A percentile compares a stretch with the other conserved stretches of the same genome.
These are phyloP conservation scores for Nomada lathburiana DNA, from an alignment of 2,888 invertebrate species.

Conservation along the genomic window DNA sequence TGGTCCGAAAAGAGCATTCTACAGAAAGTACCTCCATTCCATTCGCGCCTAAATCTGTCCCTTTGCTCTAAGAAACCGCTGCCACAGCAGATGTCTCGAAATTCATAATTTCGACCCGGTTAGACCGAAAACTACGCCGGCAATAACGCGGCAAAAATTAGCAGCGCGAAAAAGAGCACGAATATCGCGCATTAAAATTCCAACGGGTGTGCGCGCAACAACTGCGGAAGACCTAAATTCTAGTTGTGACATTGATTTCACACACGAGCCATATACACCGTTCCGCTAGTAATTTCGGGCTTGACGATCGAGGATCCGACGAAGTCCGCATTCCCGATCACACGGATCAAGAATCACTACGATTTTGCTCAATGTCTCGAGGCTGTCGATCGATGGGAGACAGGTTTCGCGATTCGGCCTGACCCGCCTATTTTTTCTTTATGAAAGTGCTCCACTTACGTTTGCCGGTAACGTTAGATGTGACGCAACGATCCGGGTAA, in stretches of 20 bases:
- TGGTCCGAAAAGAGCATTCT: no score
- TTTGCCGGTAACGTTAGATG: slow-evolving; percentile 63
- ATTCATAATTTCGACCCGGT: no score
- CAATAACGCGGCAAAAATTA: background rate
- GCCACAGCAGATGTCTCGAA: no score
- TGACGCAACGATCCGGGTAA: slow-evolving; percentile 62
- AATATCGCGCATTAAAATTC: slow-evolving; percentile 30
- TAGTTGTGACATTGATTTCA: slow-evolving; percentile 55
- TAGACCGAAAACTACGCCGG: background rate
- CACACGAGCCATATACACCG: slow-evolving; percentile 2
- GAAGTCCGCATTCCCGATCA: slow-evolving; percentile 43
- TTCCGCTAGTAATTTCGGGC: background rate
- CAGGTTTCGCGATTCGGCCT: slow-evolving; percentile 43
- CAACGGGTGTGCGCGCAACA: slow-evolving; percentile 2
- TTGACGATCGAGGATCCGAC: background rate
- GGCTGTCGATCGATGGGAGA: slow-evolving; percentile 53
- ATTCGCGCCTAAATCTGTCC: no score
- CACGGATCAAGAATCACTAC: slow-evolving; percentile 18
- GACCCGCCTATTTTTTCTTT: slow-evolving; percentile 71
- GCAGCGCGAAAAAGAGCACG: background rate
- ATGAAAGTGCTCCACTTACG: slow-evolving; percentile 74
- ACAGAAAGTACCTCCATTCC: no score
- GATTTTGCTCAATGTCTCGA: slow-evolving; percentile 40
- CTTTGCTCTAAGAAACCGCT: no score
- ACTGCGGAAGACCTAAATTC: slow-evolving; percentile 41